Percentiles rank a stretch among this genome's conserved stretches.
Evolutionary conservation across 2,113 vertebrate genomes (phyloP).

Genomic region (Empidonax alnorum): DNA sequence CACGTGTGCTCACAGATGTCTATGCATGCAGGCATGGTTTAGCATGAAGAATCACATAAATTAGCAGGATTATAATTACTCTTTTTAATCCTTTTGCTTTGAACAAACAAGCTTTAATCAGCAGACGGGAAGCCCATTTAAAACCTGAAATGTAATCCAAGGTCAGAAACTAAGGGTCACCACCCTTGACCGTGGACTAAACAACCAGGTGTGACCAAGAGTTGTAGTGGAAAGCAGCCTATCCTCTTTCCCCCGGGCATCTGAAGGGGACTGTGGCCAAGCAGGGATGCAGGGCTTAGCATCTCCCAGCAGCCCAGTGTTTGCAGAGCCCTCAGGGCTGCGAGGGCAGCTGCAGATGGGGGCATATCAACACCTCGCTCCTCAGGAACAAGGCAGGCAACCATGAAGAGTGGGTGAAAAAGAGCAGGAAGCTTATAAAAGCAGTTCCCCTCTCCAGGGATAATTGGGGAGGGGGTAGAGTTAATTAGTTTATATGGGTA

Average conservation of each 20-base stretch:
- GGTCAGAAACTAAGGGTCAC: constrained; percentile 73
- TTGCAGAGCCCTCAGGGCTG: not conserved
- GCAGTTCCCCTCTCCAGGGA: constrained; percentile 17
- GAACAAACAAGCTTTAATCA: constrained; percentile 73
- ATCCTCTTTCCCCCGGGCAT: not conserved
- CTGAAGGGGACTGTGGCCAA: not conserved
- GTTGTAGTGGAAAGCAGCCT: constrained; percentile 3
- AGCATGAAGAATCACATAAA: constrained; percentile 56
- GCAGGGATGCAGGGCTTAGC: not conserved
- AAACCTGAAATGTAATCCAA: constrained; percentile 67
- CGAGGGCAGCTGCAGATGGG: not conserved
- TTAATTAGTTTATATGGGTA: constrained; percentile 54
- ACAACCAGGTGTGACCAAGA: constrained; percentile 70
- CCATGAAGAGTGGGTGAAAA: not conserved
- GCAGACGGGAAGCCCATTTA: constrained; percentile 62
- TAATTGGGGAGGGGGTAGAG: constrained; percentile 40
- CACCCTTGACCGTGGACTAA: constrained; percentile 67
- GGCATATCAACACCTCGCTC: fast-evolving
- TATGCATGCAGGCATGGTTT: constrained; percentile 25
- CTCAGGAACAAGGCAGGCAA: not conserved
- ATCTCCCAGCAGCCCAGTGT: not conserved
- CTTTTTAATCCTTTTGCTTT: constrained; percentile 66
- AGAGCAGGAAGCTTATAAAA: constrained; percentile 32
- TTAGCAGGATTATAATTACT: constrained; percentile 64
- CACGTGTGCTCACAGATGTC: constrained; percentile 31